Conservation (phyloP, 2,888 invertebrate genomes). For the Meandrusa payeni region DNA sequence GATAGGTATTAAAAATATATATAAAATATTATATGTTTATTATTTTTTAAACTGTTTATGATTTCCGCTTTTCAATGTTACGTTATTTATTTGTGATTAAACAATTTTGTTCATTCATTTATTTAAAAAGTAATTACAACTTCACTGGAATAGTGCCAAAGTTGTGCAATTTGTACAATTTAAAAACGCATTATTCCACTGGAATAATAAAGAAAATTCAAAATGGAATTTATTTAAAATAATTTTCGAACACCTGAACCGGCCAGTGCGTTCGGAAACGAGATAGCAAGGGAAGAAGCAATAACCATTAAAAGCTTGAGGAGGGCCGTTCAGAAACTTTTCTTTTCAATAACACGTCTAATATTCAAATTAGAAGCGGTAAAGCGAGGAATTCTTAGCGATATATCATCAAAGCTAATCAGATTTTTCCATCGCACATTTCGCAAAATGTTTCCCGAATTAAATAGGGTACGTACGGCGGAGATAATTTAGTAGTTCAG, state of each 20-base stretch:
- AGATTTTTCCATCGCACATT: constrained; percentile 64
- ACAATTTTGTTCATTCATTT: constrained; percentile 16
- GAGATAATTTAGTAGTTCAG: constrained; percentile 51
- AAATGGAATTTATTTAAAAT: constrained; percentile 23
- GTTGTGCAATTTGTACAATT: background rate
- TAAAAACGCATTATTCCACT: too few species aligned
- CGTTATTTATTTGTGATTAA: constrained; percentile 16
- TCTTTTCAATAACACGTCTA: constrained; percentile 80
- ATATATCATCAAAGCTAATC: constrained; percentile 77
- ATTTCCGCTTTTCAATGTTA: too few species aligned
- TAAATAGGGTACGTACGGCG: constrained; percentile 49
- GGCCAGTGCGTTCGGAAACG: constrained; percentile 41
- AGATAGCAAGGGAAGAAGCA: constrained; percentile 58
- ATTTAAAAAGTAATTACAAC: constrained; percentile 12
- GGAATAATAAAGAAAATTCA: too few species aligned
- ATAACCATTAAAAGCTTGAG: constrained; percentile 76
- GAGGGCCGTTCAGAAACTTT: constrained; percentile 72
- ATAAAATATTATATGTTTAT: constrained; percentile 42
- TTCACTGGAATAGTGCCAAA: constrained; percentile 12
- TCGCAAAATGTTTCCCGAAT: constrained; percentile 58
- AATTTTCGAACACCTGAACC: constrained; percentile 46
- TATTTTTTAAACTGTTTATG: background rate
- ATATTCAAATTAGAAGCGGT: constrained; percentile 78
- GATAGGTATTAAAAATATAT: too few species aligned
- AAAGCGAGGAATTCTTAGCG: constrained; percentile 67